Evolutionary conservation across 2,888 invertebrate species (phyloP), one percentile per base, ranked within the genome.

Genomic region (Aspidiotus destructor): DNA sequence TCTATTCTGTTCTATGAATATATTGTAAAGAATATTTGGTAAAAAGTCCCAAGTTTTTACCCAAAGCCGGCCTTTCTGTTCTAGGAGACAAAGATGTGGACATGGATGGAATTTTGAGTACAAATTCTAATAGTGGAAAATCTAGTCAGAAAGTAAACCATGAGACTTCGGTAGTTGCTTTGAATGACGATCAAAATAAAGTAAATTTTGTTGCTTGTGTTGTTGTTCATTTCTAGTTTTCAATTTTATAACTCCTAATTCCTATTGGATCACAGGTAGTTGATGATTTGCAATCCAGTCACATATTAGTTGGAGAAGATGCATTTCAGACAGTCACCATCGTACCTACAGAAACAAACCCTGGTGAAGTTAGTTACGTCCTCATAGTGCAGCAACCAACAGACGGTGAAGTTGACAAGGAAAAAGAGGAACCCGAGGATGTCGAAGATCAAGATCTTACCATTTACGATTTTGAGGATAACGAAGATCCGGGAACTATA

Each of bases 351-450:
- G 88, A 89, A 72, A 82, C 83, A 0, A 84, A 83, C 73, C 83
- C 84, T 41, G 88, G 88, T 1, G 92, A 92, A 79, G 84, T 92
- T 48, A 91, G 89, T 79, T 93, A 92, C 75, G 89, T 94, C 0
- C 81, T 93, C 13, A 90, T 93, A 69, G 89, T 93, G 11, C 87
- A 88, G 74, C 87, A 87, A 73, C 85, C 85, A 7, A 84, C 82
- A 68, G 83, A 82, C 10, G 82, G 83, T 3, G 81, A 82, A 54
- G 73, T 76, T 76, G 65, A 68, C 62, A 77, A 78, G 69, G 77
- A 77, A 65, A 77, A 78, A 70, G 79, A 79, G 63, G 78, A 77
- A 40, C 77, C 79, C 70, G 77, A 78, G 54, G 78, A 76, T 44
- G 76, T 76, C 16, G 79, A 80, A 0, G 83, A 84, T 72, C 74